These are phyloP conservation scores for Caenorhabditis brenneri DNA, from an alignment of 1,140 invertebrate species.

Conservation along the genomic window DNA sequence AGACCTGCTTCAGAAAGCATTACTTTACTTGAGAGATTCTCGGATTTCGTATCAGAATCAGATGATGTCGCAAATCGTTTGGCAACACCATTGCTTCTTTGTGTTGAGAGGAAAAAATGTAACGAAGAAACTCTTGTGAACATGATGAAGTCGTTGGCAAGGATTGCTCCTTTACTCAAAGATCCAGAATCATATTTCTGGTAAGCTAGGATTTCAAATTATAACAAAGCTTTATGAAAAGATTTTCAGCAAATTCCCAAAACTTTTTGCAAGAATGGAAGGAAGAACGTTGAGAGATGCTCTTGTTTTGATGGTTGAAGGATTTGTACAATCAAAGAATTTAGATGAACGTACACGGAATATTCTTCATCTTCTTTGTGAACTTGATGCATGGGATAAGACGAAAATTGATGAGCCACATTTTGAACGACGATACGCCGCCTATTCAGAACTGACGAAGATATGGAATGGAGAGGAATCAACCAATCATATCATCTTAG, in stretches of 20 bases:
- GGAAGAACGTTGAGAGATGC: conserved; percentile 40
- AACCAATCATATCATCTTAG: neutral
- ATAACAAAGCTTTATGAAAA: neutral
- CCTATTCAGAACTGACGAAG: conserved; percentile 77
- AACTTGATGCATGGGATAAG: conserved; percentile 85
- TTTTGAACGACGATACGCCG: conserved; percentile 80
- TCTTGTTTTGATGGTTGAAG: conserved; percentile 28
- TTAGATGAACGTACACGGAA: neutral
- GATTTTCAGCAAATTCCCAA: neutral
- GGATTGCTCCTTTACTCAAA: conserved; percentile 6
- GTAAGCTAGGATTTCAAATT: too few relatives aligned
- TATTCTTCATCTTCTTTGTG: conserved; percentile 52
- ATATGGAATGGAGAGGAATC: conserved; percentile 70
- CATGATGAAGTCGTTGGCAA: conserved; percentile 33
- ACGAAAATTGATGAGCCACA: conserved; percentile 89
- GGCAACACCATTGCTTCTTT: neutral
- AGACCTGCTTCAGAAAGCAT: conserved; percentile 4
- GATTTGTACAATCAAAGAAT: conserved; percentile 21
- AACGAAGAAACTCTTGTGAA: conserved; percentile 35
- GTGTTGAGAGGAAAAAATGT: neutral
- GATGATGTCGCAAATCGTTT: conserved; percentile 32
- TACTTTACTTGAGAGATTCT: neutral
- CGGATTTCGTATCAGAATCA: conserved; percentile 39
- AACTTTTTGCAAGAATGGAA: conserved; percentile 37
- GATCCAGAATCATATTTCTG: neutral